Evolutionary conservation across 2,113 vertebrate species (phyloP).

Genomic region (Chionodraco myersi): DNA sequence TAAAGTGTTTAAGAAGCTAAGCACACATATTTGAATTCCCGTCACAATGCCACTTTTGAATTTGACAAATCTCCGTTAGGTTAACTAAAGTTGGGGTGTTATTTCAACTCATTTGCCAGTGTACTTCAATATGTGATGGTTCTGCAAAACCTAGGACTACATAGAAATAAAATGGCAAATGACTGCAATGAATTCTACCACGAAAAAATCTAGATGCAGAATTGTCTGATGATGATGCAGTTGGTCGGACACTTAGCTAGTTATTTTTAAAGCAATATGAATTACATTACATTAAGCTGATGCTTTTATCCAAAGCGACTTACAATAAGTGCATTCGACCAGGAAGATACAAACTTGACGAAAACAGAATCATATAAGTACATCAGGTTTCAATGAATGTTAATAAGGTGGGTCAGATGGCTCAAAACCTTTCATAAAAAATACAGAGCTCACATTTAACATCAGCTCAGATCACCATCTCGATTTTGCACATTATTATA

Average conservation of each 20-base stretch:
- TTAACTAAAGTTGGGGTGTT: not conserved
- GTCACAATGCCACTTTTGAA: conserved; percentile 10
- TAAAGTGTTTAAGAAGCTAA: conserved; percentile 26
- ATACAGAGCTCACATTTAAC: not conserved
- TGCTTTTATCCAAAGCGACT: too few relatives aligned
- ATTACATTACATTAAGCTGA: too few relatives aligned
- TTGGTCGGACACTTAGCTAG: not conserved
- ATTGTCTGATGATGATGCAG: not conserved
- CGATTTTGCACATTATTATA: not conserved
- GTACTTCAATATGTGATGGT: not conserved
- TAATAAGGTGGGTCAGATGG: not conserved
- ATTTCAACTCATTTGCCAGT: not conserved
- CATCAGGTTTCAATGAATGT: too few relatives aligned
- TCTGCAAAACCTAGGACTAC: not conserved
- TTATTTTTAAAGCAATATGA: conserved; percentile 1
- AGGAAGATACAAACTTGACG: too few relatives aligned
- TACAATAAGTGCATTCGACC: too few relatives aligned
- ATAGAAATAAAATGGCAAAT: not conserved
- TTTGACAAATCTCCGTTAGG: conserved; percentile 4
- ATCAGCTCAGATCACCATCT: not conserved
- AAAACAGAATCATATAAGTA: too few relatives aligned
- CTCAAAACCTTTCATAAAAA: not conserved
- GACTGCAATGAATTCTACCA: not conserved
- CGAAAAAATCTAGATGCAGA: not conserved
- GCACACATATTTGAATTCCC: conserved; percentile 29